Evolutionary conservation across 2,113 vertebrate genomes (phyloP).

Genomic region (Dascyllus trimaculatus): DNA sequence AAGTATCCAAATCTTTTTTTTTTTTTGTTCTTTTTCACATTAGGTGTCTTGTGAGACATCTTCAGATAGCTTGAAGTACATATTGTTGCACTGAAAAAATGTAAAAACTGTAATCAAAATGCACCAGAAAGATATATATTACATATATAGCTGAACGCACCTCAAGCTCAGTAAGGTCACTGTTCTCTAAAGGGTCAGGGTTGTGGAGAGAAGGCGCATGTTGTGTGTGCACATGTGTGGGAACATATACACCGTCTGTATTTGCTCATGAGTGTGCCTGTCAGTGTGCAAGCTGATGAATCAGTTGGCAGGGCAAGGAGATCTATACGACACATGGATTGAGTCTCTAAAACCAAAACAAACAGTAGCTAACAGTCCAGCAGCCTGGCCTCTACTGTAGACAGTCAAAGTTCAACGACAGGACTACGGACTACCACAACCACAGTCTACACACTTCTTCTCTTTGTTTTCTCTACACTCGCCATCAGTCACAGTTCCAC

Average conservation of each 20-base stretch:
- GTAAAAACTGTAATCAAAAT: conserved; percentile 62
- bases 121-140: conserved; percentile 47
- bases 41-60: conserved; percentile 18
- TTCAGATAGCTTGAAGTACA: conserved; percentile 34
- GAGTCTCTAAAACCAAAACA: conserved; percentile 67
- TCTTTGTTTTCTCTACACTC: conserved; percentile 58
- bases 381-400: conserved; percentile 75
- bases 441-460: conserved; percentile 76
- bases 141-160: conserved; percentile 76
- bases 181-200: conserved; percentile 76
- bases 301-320: conserved; percentile 38
- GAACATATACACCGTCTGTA: conserved; percentile 13
- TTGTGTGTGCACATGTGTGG: conserved; percentile 49
- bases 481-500: conserved; percentile 59
- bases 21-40: conserved; percentile 59
- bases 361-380: conserved; percentile 72
- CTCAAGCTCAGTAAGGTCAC: conserved; percentile 85
- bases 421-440: conserved; percentile 78
- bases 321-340: conserved; percentile 50
- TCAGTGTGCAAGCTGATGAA: conserved; percentile 54
- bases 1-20: conserved; percentile 29
- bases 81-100: conserved; percentile 34
- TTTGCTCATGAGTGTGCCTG: conserved; percentile 36
- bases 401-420: conserved; percentile 73
- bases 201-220: conserved; percentile 79